Conservation (phyloP, 2,888 invertebrate species). For the Lasioglossum pauxillum region DNA sequence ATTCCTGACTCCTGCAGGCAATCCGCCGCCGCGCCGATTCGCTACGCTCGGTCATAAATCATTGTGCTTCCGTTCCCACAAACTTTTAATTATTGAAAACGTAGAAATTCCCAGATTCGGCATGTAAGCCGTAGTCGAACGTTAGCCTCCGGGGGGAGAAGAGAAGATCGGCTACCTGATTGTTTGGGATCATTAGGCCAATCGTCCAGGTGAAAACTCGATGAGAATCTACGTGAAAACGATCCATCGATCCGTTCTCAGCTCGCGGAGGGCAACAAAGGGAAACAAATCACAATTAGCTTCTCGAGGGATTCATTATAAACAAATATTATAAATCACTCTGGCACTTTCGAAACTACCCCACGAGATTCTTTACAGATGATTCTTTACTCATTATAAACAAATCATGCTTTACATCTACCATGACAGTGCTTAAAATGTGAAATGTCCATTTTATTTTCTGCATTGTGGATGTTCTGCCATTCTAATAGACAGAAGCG, state of each 20-base stretch:
- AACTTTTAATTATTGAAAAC: conserved; percentile 19
- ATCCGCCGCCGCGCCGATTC: conserved; percentile 15
- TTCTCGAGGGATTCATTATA: background rate
- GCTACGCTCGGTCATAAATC: conserved; percentile 37
- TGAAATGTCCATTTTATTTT: no score
- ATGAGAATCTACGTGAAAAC: background rate
- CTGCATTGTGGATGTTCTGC: no score
- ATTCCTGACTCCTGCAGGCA: conserved; percentile 17
- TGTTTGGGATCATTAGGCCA: background rate
- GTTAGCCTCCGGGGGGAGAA: background rate
- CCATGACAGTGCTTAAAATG: no score
- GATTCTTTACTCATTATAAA: no score
- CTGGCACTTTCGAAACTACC: background rate
- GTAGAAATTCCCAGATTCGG: conserved; percentile 22
- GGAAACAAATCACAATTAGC: background rate
- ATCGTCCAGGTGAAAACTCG: background rate
- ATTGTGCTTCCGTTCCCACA: conserved; percentile 33
- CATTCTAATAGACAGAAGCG: no score
- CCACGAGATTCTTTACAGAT: no score
- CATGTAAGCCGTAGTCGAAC: background rate
- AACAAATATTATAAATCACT: background rate
- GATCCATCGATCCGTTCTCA: background rate
- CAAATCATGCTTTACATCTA: no score
- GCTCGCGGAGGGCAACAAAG: background rate
- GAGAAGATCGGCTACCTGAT: conserved; percentile 6